These are phyloP conservation scores for Plebejus argus DNA, from an alignment of 2,888 invertebrate species.

Conservation along the genomic window DNA sequence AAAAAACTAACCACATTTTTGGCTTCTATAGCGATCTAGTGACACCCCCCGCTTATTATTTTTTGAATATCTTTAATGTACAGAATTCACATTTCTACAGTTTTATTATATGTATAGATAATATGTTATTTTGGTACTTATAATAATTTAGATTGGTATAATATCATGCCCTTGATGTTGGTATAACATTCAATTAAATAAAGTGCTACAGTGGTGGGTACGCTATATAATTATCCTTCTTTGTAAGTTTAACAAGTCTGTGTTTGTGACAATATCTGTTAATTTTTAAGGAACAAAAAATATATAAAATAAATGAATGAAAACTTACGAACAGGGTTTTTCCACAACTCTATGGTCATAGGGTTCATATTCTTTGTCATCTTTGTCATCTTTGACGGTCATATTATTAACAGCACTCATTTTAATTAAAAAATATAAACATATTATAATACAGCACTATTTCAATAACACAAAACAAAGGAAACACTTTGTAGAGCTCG, in stretches of 20 bases:
- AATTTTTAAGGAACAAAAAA: neutral
- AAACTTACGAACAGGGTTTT: conserved; percentile 74
- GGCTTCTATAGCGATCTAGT: too few relatives aligned
- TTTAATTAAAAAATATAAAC: neutral
- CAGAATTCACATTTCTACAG: too few relatives aligned
- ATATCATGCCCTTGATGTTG: too few relatives aligned
- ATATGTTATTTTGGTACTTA: too few relatives aligned
- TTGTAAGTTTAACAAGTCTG: neutral
- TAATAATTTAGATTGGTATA: too few relatives aligned
- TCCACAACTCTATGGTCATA: conserved; percentile 69
- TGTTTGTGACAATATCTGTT: neutral
- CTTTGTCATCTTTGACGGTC: conserved; percentile 41
- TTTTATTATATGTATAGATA: too few relatives aligned
- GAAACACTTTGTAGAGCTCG: neutral
- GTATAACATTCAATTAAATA: too few relatives aligned
- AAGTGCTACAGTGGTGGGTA: too few relatives aligned
- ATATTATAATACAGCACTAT: neutral
- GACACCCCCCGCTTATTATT: too few relatives aligned
- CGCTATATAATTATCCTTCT: too few relatives aligned
- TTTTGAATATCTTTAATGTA: too few relatives aligned
- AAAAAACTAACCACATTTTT: too few relatives aligned
- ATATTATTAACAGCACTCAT: conserved; percentile 24
- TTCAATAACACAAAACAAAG: neutral
- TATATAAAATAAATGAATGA: conserved; percentile 31
- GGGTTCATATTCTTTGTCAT: conserved; percentile 61